phyloP scores from a whole-genome alignment of 2,113 vertebrate genomes.

The Corvus hawaiiensis region DNA sequence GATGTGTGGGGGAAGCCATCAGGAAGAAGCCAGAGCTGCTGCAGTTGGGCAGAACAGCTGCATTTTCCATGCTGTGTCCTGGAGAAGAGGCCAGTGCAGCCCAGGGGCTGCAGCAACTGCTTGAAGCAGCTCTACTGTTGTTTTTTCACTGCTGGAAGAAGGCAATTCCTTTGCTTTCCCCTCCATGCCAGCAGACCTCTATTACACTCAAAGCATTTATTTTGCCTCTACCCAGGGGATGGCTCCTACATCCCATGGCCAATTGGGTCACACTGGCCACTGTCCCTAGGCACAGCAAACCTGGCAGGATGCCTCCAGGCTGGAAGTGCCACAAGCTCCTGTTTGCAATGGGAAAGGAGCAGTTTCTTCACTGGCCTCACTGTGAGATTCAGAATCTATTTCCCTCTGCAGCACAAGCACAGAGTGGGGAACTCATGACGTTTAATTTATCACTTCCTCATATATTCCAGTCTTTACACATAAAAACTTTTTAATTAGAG shows the following conservation, averaged over 20 bases:
- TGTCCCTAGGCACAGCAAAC: not conserved
- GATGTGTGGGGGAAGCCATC: fast-evolving
- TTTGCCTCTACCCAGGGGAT: not conserved
- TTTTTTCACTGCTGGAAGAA: not conserved
- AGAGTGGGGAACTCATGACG: not conserved
- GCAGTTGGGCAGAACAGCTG: not conserved
- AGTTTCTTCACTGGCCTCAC: not conserved
- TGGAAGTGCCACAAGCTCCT: not conserved
- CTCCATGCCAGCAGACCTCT: not conserved
- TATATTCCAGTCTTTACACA: conserved; percentile 28
- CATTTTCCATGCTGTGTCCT: not conserved
- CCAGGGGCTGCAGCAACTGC: not conserved
- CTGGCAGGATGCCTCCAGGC: not conserved
- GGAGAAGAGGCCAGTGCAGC: not conserved
- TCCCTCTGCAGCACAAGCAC: conserved; percentile 1
- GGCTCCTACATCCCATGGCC: not conserved
- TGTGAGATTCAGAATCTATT: conserved; percentile 8
- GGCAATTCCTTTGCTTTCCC: not conserved
- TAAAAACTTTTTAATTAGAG: conserved; percentile 68
- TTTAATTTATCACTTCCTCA: conserved; percentile 55
- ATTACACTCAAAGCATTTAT: not conserved
- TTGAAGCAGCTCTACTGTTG: not conserved
- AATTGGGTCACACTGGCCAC: not conserved
- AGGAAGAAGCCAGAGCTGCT: not conserved
- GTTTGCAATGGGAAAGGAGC: not conserved